phyloP scores from a whole-genome alignment of 1,140 invertebrate species.

The Lepidurus apus region DNA sequence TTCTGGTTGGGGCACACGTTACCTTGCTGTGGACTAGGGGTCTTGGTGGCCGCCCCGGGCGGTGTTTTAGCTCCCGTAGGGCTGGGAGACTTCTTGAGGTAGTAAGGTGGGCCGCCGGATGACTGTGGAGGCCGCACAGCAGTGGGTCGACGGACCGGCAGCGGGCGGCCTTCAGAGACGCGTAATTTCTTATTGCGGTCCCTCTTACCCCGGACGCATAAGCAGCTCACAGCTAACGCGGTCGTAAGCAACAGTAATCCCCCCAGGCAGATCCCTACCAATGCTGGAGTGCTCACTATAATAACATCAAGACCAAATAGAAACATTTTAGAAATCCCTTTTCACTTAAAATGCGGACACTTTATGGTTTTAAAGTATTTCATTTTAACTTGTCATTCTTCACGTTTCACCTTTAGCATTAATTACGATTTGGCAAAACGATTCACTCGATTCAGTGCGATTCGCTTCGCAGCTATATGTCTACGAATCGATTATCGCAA shows the following conservation, averaged over 20 bases:
- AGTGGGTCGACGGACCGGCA: constrained; percentile 57
- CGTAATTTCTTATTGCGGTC: constrained; percentile 40
- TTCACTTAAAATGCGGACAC: background rate
- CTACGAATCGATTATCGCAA: too few relatives aligned
- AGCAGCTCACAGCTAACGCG: constrained; percentile 54
- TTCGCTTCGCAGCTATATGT: too few relatives aligned
- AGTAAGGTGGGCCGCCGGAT: constrained; percentile 58
- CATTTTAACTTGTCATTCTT: background rate
- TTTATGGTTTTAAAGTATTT: background rate
- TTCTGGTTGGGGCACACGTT: background rate
- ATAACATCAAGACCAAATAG: constrained; percentile 40
- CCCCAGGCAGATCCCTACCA: constrained; percentile 58
- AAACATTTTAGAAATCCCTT: constrained; percentile 10
- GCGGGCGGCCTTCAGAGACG: constrained; percentile 46
- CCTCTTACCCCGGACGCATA: constrained; percentile 51
- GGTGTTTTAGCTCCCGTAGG: constrained; percentile 59
- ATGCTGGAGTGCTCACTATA: constrained; percentile 56
- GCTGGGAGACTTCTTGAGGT: constrained; percentile 80
- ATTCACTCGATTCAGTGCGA: background rate
- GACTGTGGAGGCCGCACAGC: constrained; percentile 61
- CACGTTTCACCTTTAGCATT: background rate
- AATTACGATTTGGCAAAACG: background rate
- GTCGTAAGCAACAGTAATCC: constrained; percentile 52
- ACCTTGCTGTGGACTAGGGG: constrained; percentile 33
- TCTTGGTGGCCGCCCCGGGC: constrained; percentile 37